Percentiles rank a stretch among this genome's conserved stretches.
Evolutionary conservation across 2,797 vertebrate genomes (phyloP).

Genomic region (Thaleichthys pacificus): DNA sequence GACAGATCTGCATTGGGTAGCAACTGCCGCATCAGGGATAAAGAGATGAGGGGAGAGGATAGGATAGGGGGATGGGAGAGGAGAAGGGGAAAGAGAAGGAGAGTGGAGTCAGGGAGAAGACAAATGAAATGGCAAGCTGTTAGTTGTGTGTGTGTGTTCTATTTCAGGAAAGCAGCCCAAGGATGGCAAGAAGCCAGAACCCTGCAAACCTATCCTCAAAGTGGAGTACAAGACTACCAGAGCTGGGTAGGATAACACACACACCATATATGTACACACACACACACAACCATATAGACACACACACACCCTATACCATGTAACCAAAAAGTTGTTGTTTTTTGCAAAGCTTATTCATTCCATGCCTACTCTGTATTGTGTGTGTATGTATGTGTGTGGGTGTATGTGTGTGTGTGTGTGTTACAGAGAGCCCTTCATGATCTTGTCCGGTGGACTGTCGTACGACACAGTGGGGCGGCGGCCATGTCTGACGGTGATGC

Average conservation of each 20-base stretch:
- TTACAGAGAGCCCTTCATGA: slow-evolving; percentile 89
- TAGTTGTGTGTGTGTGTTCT: slow-evolving; percentile 59
- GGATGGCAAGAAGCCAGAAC: slow-evolving; percentile 98
- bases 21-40: not conserved
- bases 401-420: slow-evolving; percentile 23
- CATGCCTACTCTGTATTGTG: not conserved
- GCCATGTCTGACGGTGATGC: slow-evolving; percentile 97
- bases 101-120: not conserved
- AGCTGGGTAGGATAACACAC: slow-evolving; percentile 81
- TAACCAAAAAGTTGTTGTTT: not conserved
- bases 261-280: slow-evolving; percentile 12
- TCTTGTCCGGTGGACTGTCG: slow-evolving; percentile 94
- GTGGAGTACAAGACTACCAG: slow-evolving; percentile 98
- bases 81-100: not conserved
- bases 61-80: slow-evolving; percentile 1
- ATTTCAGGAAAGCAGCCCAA: slow-evolving; percentile 97
- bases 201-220: slow-evolving; percentile 99
- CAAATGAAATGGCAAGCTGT: not conserved
- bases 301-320: slow-evolving; percentile 7
- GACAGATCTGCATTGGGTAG: slow-evolving; percentile 36
- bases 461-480: slow-evolving; percentile 95
- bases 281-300: slow-evolving; percentile 9
- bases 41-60: not conserved
- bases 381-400: slow-evolving; percentile 1
- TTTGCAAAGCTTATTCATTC: not conserved